Percentiles rank a stretch among this genome's conserved stretches.
Evolutionary conservation across 2,888 invertebrate species (phyloP).

Genomic region (Ornithoptera priamus): DNA sequence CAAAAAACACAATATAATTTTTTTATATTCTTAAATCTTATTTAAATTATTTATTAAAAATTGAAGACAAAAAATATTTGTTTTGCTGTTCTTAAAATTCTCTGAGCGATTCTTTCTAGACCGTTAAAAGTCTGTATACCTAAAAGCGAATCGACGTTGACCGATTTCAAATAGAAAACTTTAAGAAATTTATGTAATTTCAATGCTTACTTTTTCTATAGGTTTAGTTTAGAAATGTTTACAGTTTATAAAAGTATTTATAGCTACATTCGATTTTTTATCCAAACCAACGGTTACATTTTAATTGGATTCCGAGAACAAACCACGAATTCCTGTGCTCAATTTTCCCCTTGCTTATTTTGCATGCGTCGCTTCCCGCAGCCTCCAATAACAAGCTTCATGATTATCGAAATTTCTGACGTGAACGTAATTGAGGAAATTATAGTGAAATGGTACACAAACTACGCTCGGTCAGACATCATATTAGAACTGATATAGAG

Average conservation of each 20-base stretch:
- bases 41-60: too few relatives aligned
- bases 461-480: not conserved
- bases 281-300: constrained; percentile 21
- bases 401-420: constrained; percentile 58
- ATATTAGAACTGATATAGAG: not conserved
- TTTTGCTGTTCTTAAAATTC: too few relatives aligned
- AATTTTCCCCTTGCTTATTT: constrained; percentile 50
- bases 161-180: too few relatives aligned
- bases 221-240: not conserved
- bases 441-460: constrained; percentile 4
- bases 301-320: constrained; percentile 32
- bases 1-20: too few relatives aligned
- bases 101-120: too few relatives aligned
- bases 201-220: too few relatives aligned
- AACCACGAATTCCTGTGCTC: constrained; percentile 46
- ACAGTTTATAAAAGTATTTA: not conserved
- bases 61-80: too few relatives aligned
- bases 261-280: constrained; percentile 1
- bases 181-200: too few relatives aligned
- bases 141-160: too few relatives aligned
- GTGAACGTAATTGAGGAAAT: constrained; percentile 32
- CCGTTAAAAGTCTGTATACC: too few relatives aligned
- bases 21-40: too few relatives aligned
- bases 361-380: constrained; percentile 59
- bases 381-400: constrained; percentile 58